Base-by-base conservation (phyloP, 2,113 vertebrate species). In the Trogon surrucura region DNA sequence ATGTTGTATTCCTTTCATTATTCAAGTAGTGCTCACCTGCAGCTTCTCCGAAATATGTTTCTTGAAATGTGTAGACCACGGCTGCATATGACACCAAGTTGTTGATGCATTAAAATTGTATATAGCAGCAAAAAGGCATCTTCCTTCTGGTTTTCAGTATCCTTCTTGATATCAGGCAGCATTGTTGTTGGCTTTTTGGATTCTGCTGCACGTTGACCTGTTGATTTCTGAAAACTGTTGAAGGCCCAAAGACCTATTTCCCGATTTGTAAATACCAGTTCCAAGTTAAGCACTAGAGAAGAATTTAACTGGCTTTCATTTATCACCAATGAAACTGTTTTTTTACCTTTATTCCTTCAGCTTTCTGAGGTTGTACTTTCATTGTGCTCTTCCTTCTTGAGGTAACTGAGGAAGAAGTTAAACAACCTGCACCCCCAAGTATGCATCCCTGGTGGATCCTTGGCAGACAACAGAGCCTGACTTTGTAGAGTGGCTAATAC, bases 81-180 rank as follows among this genome's bases (percentile, higher is more conserved):
- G 80, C 9, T 53, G 16, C 36, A 58, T 51, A 27, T 17, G 29
- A 29, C 26, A 72, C 7, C 26, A 58, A 72, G 18, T 30, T 26
- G 21, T 2, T 15, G 22, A 48, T 23, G 27, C 25, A 88, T 30
- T 5, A 67, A 69, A 56, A 54, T 32, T 50, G 70, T 32, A 47
- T 22, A 17, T 25, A 58, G 22, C 10, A 58, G 12, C 9, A 36
- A 53, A 78, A 64, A 64, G 6, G 1, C 30, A 20, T 26, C 13
- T 7, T 53, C 14, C 6, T 23, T 30, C 19, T 45, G 16, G 1
- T 60, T 90, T 86, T 44, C 20, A 32, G 5, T 21, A 48, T 4
- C 5, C 3, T 27, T 50, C 17, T 9, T 34, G 30, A 38, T n/a
- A 16, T 41, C 0, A 0, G 23, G 14, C 25, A 66, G 6, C 17